phyloP scores from a whole-genome alignment of 2,797 vertebrate genomes.

The Acrocephalus scirpaceus region DNA sequence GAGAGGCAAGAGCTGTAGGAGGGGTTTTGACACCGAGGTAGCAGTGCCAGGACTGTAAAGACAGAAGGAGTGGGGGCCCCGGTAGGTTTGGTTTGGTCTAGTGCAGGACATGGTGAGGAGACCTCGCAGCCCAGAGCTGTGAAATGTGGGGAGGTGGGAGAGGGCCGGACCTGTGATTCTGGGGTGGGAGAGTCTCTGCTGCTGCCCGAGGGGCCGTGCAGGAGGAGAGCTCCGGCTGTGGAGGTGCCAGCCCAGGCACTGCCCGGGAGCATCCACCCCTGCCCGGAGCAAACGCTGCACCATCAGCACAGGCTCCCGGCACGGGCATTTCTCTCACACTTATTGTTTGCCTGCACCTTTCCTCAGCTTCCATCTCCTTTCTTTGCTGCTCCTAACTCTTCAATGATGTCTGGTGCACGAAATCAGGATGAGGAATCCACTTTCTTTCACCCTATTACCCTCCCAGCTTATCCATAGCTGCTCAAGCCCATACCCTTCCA shows the following conservation, averaged over 20 bases:
- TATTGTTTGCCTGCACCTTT: neutral
- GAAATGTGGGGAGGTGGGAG: neutral
- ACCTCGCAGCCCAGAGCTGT: neutral
- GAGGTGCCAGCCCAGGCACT: neutral
- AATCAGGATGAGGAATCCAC: neutral
- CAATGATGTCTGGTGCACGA: neutral
- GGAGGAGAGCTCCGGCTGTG: neutral
- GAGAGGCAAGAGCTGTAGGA: neutral
- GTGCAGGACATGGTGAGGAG: accelerated
- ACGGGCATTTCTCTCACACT: neutral
- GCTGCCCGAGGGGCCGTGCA: neutral
- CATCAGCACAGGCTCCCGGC: accelerated
- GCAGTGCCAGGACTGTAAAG: neutral
- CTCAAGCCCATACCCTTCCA: conserved; percentile 39
- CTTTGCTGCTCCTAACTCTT: neutral
- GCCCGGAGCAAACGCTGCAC: neutral
- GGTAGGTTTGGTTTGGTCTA: accelerated
- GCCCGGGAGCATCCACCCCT: accelerated
- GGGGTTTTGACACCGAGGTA: neutral
- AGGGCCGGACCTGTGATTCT: neutral
- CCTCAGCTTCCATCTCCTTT: neutral
- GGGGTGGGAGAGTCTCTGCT: accelerated
- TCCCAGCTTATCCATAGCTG: conserved; percentile 4
- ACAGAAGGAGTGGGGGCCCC: neutral
- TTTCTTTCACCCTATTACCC: neutral